Evolutionary conservation across 2,797 vertebrate species (phyloP), one percentile per base, ranked within the genome.

Genomic region (Sebastes matsubarae): DNA sequence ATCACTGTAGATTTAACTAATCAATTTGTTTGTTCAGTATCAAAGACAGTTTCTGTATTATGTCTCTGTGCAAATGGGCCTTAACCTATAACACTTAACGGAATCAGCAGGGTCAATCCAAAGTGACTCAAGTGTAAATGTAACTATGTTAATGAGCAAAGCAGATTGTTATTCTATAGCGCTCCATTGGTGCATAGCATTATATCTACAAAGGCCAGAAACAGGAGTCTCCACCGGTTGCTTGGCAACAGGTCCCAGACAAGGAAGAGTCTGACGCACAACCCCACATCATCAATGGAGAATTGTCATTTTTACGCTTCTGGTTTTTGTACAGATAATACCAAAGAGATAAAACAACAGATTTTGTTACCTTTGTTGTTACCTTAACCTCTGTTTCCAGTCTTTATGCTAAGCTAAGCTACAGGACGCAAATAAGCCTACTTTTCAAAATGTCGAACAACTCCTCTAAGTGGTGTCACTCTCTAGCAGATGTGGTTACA

Each of bases 361-460:
- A 20, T 50, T 55, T 24, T 55, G n/a, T 34, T 55, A 34, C n/a
- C 8, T 22, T 16, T 54, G 16, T 18, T 46, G 16, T 46, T 46
- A 46, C 42, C 42, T 46, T 18, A 18, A 46, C 42, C 42, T 0
- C 16, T 46, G 50, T 52, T 52, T 52, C 50, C 46, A 52, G 20
- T 52, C 1, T 0, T 52, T 52, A 52, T 52, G 46, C 46, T 52
- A 52, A 52, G 0, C 18, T 22, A 14, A 22, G 4, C 29, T 34
- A 50, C 16, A 50, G 18, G 46, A 50, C 3, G 8, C 18, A 20
- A 50, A 50, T 18, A 50, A 50, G 46, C 46, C 18, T 50, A 50
- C 46, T 18, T 50, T 0, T 0, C 42, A 9, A 50, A 50, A 42
- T 42, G 14, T 42, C 6, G 14, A 42, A 42, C 46, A 18, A 8